Conservation (phyloP, 2,888 invertebrate species). For the Margaritifera margaritifera region DNA sequence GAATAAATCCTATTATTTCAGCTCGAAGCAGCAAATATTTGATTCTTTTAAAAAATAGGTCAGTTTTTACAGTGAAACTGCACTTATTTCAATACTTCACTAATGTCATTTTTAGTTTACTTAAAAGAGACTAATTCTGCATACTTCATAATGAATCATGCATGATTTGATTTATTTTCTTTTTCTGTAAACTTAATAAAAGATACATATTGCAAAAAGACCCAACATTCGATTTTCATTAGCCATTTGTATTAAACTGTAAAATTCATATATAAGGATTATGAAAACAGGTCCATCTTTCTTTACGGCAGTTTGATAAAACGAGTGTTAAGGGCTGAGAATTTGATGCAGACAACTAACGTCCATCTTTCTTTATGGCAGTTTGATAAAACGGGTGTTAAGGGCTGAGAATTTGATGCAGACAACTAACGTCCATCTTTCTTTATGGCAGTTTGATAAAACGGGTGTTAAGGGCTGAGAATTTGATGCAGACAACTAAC, state of each 20-base stretch:
- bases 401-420: conserved; percentile 61
- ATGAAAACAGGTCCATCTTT: not conserved
- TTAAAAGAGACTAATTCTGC: no score
- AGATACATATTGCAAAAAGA: no score
- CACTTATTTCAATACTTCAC: no score
- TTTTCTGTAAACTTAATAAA: not conserved
- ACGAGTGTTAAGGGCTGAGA: conserved; percentile 49
- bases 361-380: conserved; percentile 51
- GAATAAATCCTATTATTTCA: no score
- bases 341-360: conserved; percentile 61
- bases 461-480: conserved; percentile 49
- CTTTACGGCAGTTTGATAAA: conserved; percentile 34
- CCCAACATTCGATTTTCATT: no score
- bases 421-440: conserved; percentile 62
- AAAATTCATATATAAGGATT: not conserved
- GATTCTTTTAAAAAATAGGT: no score
- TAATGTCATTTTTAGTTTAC: no score
- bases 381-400: conserved; percentile 36
- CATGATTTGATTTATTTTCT: not conserved
- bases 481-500: conserved; percentile 61
- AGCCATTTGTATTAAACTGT: no score
- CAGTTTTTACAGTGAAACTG: no score
- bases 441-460: conserved; percentile 34
- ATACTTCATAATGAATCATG: no score
- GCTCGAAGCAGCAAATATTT: no score